Evolutionary conservation across 2,113 vertebrate species (phyloP).

Genomic region (Leptobrachium leishanense): DNA sequence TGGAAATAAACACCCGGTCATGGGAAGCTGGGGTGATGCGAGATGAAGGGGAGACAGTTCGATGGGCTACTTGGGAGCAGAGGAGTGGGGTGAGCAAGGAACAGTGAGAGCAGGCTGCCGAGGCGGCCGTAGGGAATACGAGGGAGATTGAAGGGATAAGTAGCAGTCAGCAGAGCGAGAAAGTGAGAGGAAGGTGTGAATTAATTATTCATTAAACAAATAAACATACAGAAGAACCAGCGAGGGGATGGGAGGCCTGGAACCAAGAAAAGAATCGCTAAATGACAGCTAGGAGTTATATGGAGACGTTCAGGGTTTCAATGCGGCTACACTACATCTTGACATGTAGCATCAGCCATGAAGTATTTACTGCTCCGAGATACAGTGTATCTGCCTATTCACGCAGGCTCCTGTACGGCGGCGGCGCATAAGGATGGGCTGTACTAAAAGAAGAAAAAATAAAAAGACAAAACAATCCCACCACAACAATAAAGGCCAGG

Average conservation of each 20-base stretch:
- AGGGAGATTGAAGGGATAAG: constrained; percentile 40
- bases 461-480: too few species aligned
- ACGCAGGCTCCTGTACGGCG: too few species aligned
- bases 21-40: neutral
- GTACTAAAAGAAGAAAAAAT: too few species aligned
- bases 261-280: constrained; percentile 54
- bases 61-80: neutral
- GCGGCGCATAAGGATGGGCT: too few species aligned
- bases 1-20: neutral
- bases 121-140: neutral
- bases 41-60: too few species aligned
- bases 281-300: constrained; percentile 59
- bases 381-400: too few species aligned
- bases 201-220: constrained; percentile 82
- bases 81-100: neutral
- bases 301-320: constrained; percentile 35
- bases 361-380: too few species aligned
- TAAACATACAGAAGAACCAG: constrained; percentile 64
- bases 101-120: too few species aligned
- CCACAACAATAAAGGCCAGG: too few species aligned
- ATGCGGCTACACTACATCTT: too few species aligned
- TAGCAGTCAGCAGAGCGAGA: constrained; percentile 49
- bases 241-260: constrained; percentile 52
- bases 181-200: constrained; percentile 55
- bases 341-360: too few species aligned